These are phyloP conservation scores for Scarus forsteni DNA, from an alignment of 2,797 vertebrate genomes.

Conservation along the genomic window DNA sequence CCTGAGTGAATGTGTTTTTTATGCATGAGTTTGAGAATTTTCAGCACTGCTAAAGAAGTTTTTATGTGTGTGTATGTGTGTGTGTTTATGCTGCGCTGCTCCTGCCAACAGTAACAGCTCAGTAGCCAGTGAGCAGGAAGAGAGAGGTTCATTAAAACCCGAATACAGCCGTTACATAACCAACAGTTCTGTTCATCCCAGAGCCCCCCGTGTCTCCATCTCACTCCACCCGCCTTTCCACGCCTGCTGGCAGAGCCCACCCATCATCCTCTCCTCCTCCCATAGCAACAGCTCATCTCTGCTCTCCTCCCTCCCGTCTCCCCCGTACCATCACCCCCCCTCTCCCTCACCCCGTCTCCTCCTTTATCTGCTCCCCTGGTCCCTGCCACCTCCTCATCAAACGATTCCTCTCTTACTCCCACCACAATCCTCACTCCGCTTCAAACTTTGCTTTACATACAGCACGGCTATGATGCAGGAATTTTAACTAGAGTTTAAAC, in stretches of 20 bases:
- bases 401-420: slow-evolving; percentile 55
- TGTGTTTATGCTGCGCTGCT: slow-evolving; percentile 68
- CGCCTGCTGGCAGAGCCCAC: slow-evolving; percentile 69
- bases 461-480: slow-evolving; percentile 45
- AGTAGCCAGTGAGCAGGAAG: slow-evolving; percentile 77
- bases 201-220: slow-evolving; percentile 63
- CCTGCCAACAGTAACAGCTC: slow-evolving; percentile 84
- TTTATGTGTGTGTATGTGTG: slow-evolving; percentile 32
- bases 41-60: slow-evolving; percentile 50
- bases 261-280: slow-evolving; percentile 74
- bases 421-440: slow-evolving; percentile 57
- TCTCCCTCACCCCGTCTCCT: slow-evolving; percentile 19
- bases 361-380: slow-evolving; percentile 57
- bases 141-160: slow-evolving; percentile 84
- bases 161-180: slow-evolving; percentile 82
- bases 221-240: slow-evolving; percentile 69
- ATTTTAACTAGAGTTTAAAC: slow-evolving; percentile 60
- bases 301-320: slow-evolving; percentile 62
- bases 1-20: slow-evolving; percentile 52
- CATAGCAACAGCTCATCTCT: slow-evolving; percentile 77
- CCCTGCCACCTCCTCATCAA: slow-evolving; percentile 64
- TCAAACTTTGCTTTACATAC: slow-evolving; percentile 57
- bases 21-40: slow-evolving; percentile 46
- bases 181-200: slow-evolving; percentile 75
- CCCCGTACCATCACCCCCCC: slow-evolving; percentile 56